Base-by-base conservation (phyloP, 2,113 vertebrate species). In the Thunnus thynnus region DNA sequence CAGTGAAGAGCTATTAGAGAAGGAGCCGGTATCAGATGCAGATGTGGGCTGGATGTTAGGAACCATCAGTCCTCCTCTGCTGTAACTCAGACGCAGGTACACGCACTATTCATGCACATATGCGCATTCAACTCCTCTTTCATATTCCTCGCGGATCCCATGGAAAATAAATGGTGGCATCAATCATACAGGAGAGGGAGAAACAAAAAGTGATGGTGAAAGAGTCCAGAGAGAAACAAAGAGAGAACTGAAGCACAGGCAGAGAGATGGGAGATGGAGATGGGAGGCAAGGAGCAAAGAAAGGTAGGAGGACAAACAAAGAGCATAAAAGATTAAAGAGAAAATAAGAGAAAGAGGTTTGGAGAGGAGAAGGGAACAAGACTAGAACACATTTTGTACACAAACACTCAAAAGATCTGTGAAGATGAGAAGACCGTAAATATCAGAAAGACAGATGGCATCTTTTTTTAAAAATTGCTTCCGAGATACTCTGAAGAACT, bases 391-490 rank as follows among this genome's bases (percentile, higher is more conserved):
- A 71, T 22, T 66, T 27, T 75, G 64, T 32, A 48, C 65, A 80
- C 56, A 77, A 87, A 80, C 44, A 47, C 58, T 80, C 20, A 41
- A 44, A 6, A 68, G 68, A n/a, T 78, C 51, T 64, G 61, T 13
- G 16, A 58, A 51, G 69, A 87, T 65, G 68, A 80, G 57, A 50
- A 50, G 44, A 56, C 64, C 7, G 57, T 61, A 68, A 67, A 85
- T 83, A 80, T 83, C 73, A 81, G 12, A 65, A 16, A 73, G 85
- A 88, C 89, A 90, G 89, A 90, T 88, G 89, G 85, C 65, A 44
- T 83, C 55, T 72, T 18, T 18, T 55, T 41, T 41, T 41, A 41
- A 41, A 41, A 30, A 30, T 30, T 41, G 36, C 36, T 41, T 41
- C 36, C 36, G 9, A 41, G 52, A 68, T 54, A 55, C 13, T 67